These are phyloP conservation scores for Proterorhinus semilunaris DNA, from an alignment of 2,113 vertebrate species.

Conservation along the genomic window DNA sequence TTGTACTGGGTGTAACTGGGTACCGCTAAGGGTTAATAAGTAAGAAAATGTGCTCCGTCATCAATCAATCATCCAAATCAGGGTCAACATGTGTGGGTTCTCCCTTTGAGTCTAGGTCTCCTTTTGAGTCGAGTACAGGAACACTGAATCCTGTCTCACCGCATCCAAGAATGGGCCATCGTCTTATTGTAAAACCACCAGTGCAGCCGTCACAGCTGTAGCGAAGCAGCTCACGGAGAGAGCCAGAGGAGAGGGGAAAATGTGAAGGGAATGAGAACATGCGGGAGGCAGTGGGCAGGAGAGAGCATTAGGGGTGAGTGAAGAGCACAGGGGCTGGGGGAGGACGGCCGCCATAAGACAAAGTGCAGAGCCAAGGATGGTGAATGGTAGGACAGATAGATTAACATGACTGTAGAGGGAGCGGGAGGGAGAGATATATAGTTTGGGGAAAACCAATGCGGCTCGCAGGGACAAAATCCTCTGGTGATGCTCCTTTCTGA, in stretches of 20 bases:
- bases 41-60: no score
- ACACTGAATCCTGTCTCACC: no score
- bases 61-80: background rate
- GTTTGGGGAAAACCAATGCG: constrained; percentile 5
- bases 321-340: background rate
- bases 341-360: background rate
- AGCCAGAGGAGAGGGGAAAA: background rate
- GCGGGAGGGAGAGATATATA: background rate
- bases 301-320: background rate
- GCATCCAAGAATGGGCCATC: no score
- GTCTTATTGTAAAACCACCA: no score
- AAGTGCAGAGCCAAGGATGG: constrained; percentile 3
- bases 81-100: background rate
- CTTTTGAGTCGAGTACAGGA: background rate
- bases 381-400: constrained; percentile 17
- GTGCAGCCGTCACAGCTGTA: no score
- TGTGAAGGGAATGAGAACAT: background rate
- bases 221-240: background rate
- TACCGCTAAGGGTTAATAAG: no score
- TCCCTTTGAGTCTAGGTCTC: background rate
- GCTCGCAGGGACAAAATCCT: constrained; percentile 11
- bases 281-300: background rate
- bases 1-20: no score
- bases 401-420: constrained; percentile 24
- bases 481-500: constrained; percentile 28